Base-by-base conservation (phyloP, 2,113 vertebrate species). In the Aegithalos caudatus region DNA sequence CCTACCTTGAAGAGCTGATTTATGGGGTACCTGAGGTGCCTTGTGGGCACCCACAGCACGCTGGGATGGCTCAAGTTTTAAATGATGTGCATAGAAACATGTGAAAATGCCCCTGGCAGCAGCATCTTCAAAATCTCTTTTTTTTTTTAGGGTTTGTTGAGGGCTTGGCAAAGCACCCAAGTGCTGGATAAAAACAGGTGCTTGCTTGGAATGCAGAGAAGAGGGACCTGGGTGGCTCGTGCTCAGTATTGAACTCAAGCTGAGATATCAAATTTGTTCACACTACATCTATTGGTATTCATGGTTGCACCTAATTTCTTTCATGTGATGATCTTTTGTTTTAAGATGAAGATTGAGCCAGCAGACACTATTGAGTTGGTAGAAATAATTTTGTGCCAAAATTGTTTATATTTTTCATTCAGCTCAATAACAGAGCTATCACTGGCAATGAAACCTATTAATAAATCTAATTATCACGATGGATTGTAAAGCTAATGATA, bases 11-110 rank as follows among this genome's bases (percentile, higher is more conserved):
- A 53, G 45, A 76, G 45, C 20, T 47, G 47, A 23, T 57, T 28
- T 40, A 5, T 3, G 13, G 50, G 15, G 42, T 38, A 50, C 27
- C 21, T 15, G 40, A 15, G 40, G 15, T 24, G 18, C 35, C 60
- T 27, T 9, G 28, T 6, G 37, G 57, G 27, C 28, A 35, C 27
- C n/a, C 1, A 1, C n/a, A 47, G 40, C 4, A 3, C 2, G 1
- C 62, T 0, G 0, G 22, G 31, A 12, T 65, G 1, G 0, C n/a
- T 17, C 0, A 0, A 40, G 22, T 37, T 73, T 44, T 31, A 3
- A 16, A 2, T 25, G n/a, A 42, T 4, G 2, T 33, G 50, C n/a
- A 54, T 62, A 61, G 20, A 38, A 45, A 29, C 8, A 2, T 21
- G 11, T 23, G 7, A 44, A 60, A 53, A 48, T 15, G 5, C 17